phyloP scores from a whole-genome alignment of 2,888 invertebrate genomes.

The Invenusta paracnida region DNA sequence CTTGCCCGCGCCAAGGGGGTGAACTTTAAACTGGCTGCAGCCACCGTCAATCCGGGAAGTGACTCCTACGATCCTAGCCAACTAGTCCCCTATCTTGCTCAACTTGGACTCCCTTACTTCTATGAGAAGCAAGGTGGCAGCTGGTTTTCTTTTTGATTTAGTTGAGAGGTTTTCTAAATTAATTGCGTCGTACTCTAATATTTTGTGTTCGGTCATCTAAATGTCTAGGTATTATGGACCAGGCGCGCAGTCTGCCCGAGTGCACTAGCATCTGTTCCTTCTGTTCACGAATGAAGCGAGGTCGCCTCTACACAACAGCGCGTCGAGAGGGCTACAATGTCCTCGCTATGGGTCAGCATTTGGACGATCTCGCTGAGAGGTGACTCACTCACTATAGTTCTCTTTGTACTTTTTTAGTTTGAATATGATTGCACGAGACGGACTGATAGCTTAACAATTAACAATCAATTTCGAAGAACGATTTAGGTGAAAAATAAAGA shows the following conservation, averaged over 20 bases:
- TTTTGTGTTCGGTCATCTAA: too few species aligned
- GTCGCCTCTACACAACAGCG: slow-evolving; percentile 72
- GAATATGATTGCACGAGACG: too few species aligned
- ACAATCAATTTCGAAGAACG: too few species aligned
- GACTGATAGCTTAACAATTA: too few species aligned
- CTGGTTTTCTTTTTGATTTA: too few species aligned
- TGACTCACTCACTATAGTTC: too few species aligned
- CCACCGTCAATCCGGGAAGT: slow-evolving; percentile 72
- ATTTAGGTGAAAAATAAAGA: too few species aligned
- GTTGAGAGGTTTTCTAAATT: too few species aligned
- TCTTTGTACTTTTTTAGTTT: too few species aligned
- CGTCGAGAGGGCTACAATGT: slow-evolving; percentile 76
- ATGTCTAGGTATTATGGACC: slow-evolving; percentile 65
- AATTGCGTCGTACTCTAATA: not conserved
- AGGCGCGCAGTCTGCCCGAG: slow-evolving; percentile 61
- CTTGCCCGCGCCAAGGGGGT: slow-evolving; percentile 64
- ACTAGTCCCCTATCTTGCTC: slow-evolving; percentile 72
- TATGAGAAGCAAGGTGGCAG: slow-evolving; percentile 68
- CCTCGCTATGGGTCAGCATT: slow-evolving; percentile 77
- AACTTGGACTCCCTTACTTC: slow-evolving; percentile 71
- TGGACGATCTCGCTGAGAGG: slow-evolving; percentile 76
- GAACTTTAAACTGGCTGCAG: slow-evolving; percentile 69
- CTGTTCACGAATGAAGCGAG: slow-evolving; percentile 70
- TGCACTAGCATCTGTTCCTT: slow-evolving; percentile 69
- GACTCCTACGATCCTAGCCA: slow-evolving; percentile 66